phyloP scores from a whole-genome alignment of 1,140 invertebrate species.

The Periplaneta americana region DNA sequence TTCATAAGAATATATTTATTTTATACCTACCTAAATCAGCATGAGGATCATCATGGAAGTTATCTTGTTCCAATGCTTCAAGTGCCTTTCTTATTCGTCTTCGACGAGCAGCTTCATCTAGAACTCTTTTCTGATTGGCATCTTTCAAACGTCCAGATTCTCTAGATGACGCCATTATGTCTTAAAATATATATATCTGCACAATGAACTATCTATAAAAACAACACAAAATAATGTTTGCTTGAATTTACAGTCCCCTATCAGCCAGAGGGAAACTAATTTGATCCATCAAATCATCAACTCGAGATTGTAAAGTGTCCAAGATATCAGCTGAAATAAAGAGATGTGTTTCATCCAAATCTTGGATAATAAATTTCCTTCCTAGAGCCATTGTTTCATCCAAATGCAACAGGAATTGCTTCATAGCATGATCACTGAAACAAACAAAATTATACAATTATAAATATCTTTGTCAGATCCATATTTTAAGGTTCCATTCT shows the following conservation, averaged over 20 bases:
- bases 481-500: too few relatives aligned
- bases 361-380: constrained; percentile 92
- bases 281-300: constrained; percentile 96
- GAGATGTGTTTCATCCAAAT: constrained; percentile 92
- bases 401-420: constrained; percentile 95
- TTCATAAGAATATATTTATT: too few relatives aligned
- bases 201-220: too few relatives aligned
- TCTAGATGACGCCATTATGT: constrained; percentile 54
- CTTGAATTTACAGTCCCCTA: constrained; percentile 56
- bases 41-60: constrained; percentile 97
- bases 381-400: constrained; percentile 92
- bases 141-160: constrained; percentile 73
- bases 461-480: too few relatives aligned
- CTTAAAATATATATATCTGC: constrained; percentile 11
- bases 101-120: constrained; percentile 84
- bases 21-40: constrained; percentile 73
- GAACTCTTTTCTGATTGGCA: constrained; percentile 67
- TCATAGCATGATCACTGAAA: constrained; percentile 96
- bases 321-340: constrained; percentile 93
- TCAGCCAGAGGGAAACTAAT: constrained; percentile 84
- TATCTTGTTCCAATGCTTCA: constrained; percentile 94
- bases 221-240: too few relatives aligned
- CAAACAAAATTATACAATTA: constrained; percentile 17
- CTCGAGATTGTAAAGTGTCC: constrained; percentile 77
- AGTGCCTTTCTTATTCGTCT: constrained; percentile 83